Evolutionary conservation across 2,888 invertebrate genomes (phyloP), one percentile per base, ranked within the genome.

Genomic region (Ormyrus pomaceus): DNA sequence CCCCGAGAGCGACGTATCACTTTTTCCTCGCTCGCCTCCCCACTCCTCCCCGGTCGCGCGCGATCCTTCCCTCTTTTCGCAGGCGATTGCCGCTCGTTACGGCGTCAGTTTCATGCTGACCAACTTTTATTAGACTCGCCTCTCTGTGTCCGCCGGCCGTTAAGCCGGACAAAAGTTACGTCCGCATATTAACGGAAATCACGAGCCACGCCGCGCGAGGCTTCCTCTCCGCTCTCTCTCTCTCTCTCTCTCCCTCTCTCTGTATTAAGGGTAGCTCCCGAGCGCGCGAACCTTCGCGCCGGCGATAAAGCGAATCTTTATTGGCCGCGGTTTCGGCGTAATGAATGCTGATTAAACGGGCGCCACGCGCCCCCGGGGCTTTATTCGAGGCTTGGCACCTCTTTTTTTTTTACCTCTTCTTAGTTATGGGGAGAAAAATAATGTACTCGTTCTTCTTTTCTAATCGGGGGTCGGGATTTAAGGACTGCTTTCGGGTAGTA

Each of bases 111-210:
- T 86, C 85, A 86, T 85, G 87, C 86, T 87, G 88, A 88, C 87
- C 88, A 88, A 88, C 87, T 88, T 88, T 89, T 88, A 89, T 89
- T 88, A 86, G 86, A 87, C 84, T 83, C 84, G 83, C 83, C 82
- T 80, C 79, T 69, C 62, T 58, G 34, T 45, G 53, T 65, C 76
- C 65, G 73, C 73, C 80, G 79, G 61, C 81, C 81, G 82, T 81
- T 83, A 82, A 81, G 83, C 82, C 59, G 77, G 76, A 75, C 80
- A 80, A 83, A 19, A 80, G 81, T 83, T 80, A 83, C 59, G 79
- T 82, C 77, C 80, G 70, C 80, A 79, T 80, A 83, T 82, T 82
- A 82, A 78, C 78, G 72, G 79, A 72, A 82, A 80, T 81, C 82
- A 76, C 80, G 75, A 73, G 50, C 58, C 10, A 13, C n/a, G 62